Base-by-base conservation (phyloP, 23 tunicate species). In the Halocynthia roretzi region DNA sequence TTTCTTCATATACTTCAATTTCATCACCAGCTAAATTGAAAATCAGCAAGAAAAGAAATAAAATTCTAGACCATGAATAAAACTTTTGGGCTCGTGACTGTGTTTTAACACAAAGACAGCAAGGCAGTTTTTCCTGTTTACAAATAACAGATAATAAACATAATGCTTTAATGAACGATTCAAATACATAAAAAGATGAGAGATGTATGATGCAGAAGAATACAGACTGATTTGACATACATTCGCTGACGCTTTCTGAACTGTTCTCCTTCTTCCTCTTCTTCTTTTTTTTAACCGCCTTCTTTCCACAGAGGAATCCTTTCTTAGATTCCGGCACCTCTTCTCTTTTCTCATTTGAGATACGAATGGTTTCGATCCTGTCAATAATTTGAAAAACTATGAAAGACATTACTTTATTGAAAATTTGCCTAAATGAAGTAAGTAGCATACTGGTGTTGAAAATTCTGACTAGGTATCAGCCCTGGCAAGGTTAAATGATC, bases 401-500 rank as follows among this genome's bases (percentile, higher is more conserved):
- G 23, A 17, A 57, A 15, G 9, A 58, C 63, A 15, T n/a, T 14
- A 58, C n/a, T 58, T 58, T 14, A 14, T 58, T 14, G 17, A 58
- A 58, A 1, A 58, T 76, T 67, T 19, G 77, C 68, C 23, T 19
- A 11, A 66, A 64, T 2, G 20, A 76, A 56, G 60, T 53, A 50
- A 17, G 67, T 20, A 10, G 75, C 87, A 75, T 19, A 92, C 92
- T 75, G 83, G 55, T 74, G 87, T 75, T 83, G 92, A 67, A 92
- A 92, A 11, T 82, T 75, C 40, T 92, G 98, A 7, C 85, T 79
- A 17, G 98, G 98, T 10, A 92, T 86, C 48, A 92, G 54, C 9
- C 98, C 98, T 50, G 98, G 93, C 52, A 92, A 77, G 6, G 98
- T 76, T 23, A 92, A 73, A 54, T 92, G 90, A 83, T 93, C 98